A percentile compares a stretch with the other conserved stretches of the same genome.
Conservation (phyloP, 2,888 invertebrate genomes). For the Pachymerium ferrugineum region DNA sequence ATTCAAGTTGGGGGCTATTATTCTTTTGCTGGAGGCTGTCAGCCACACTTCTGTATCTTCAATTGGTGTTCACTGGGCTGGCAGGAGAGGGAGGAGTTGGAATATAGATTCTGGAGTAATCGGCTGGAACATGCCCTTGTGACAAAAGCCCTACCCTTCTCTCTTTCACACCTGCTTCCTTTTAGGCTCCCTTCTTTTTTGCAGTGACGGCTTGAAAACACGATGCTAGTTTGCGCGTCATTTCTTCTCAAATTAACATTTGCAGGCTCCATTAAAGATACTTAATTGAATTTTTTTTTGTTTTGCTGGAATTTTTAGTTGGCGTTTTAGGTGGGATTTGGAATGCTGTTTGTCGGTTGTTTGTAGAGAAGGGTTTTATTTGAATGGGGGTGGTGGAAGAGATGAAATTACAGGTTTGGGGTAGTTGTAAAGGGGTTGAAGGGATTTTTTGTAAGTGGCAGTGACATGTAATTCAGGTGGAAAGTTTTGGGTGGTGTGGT, state of each 20-base stretch:
- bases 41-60: not conserved
- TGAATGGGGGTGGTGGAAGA: no score
- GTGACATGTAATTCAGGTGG: no score
- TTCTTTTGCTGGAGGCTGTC: not conserved
- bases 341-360: no score
- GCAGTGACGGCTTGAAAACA: not conserved
- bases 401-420: no score
- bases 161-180: not conserved
- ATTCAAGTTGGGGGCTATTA: not conserved
- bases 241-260: not conserved
- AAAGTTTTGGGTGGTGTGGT: no score
- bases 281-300: not conserved
- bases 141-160: not conserved
- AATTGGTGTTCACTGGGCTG: not conserved
- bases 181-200: not conserved
- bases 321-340: no score
- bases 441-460: no score
- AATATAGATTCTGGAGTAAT: not conserved
- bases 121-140: not conserved
- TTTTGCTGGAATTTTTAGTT: no score
- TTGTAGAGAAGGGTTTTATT: no score
- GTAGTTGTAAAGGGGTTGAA: no score
- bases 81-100: not conserved
- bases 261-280: no score
- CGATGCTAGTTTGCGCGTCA: not conserved